These are phyloP conservation scores for Porites cylindrica DNA, from an alignment of 92 coral and sea anemone species.

Conservation along the genomic window DNA sequence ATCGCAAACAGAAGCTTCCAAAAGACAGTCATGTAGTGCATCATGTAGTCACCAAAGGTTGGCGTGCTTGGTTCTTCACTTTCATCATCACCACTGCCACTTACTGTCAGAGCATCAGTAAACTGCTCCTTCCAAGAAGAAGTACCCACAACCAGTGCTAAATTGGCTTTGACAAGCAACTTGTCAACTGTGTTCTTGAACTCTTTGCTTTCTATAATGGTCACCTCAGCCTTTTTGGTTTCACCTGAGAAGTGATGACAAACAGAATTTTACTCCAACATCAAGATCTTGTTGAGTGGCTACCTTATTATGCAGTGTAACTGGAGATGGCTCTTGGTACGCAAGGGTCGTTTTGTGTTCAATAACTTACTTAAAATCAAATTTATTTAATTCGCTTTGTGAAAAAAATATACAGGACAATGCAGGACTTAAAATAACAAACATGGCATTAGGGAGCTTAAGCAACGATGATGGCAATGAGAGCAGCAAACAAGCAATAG, in stretches of 20 bases:
- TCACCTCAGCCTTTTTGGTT: conserved; percentile 72
- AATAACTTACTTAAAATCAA: no score
- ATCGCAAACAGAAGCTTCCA: conserved; percentile 97
- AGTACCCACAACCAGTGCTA: conserved; percentile 96
- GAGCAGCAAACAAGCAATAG: no score
- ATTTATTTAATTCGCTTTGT: no score
- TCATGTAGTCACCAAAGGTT: conserved; percentile 96
- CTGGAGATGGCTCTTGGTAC: no score
- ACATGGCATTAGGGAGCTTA: no score
- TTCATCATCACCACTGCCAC: conserved; percentile 89
- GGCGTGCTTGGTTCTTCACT: conserved; percentile 88
- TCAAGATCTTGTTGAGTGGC: no score
- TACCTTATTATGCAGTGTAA: no score
- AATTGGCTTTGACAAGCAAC: conserved; percentile 93
- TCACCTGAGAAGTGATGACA: conserved; percentile 67
- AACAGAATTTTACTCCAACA: not conserved
- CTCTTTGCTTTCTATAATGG: conserved; percentile 92
- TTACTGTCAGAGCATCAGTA: conserved; percentile 93
- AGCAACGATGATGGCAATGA: no score
- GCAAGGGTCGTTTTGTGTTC: no score
- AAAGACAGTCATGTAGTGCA: conserved; percentile 98
- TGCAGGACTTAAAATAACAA: no score
- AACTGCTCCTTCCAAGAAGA: conserved; percentile 99
- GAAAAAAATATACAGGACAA: no score
- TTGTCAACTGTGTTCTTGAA: conserved; percentile 99